Evolutionary conservation across 2,113 vertebrate genomes (phyloP).

Genomic region (Nanorana parkeri): DNA sequence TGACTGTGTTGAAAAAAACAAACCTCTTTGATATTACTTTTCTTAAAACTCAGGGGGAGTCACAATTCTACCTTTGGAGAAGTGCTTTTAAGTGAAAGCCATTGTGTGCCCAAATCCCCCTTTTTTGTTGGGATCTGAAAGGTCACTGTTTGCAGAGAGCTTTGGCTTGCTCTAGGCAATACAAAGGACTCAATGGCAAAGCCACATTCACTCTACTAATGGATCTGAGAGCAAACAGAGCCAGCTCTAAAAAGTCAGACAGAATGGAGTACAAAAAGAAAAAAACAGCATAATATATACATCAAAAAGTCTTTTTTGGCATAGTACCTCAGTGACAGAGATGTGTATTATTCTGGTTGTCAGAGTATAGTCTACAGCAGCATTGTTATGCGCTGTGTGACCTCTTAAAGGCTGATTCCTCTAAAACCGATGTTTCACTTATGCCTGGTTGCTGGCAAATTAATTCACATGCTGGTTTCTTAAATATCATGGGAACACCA

Average conservation of each 20-base stretch:
- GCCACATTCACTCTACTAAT: constrained; percentile 47
- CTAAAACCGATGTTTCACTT: too few species aligned
- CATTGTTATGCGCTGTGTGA: not conserved
- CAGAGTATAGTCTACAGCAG: constrained; percentile 13
- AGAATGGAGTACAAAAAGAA: constrained; percentile 16
- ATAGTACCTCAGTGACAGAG: constrained; percentile 40
- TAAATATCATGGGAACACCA: too few species aligned
- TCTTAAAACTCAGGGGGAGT: not conserved
- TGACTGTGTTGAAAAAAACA: not conserved
- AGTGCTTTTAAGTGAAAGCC: constrained; percentile 30
- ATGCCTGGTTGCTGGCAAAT: too few species aligned
- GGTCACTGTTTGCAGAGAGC: constrained; percentile 26
- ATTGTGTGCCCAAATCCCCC: constrained; percentile 49
- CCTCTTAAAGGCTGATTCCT: not conserved
- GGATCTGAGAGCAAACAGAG: constrained; percentile 48
- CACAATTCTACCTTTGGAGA: constrained; percentile 27
- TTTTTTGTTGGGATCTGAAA: constrained; percentile 35
- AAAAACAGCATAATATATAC: constrained; percentile 38
- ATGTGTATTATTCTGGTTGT: constrained; percentile 7
- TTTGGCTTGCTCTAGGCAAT: constrained; percentile 16
- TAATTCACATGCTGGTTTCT: too few species aligned
- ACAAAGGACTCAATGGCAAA: constrained; percentile 9
- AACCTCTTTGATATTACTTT: constrained; percentile 1
- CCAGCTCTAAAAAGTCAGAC: constrained; percentile 24
- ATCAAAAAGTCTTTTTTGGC: constrained; percentile 46